These are phyloP conservation scores for Polypterus bichir DNA, from an alignment of 2,113 vertebrate genomes.

Conservation along the genomic window DNA sequence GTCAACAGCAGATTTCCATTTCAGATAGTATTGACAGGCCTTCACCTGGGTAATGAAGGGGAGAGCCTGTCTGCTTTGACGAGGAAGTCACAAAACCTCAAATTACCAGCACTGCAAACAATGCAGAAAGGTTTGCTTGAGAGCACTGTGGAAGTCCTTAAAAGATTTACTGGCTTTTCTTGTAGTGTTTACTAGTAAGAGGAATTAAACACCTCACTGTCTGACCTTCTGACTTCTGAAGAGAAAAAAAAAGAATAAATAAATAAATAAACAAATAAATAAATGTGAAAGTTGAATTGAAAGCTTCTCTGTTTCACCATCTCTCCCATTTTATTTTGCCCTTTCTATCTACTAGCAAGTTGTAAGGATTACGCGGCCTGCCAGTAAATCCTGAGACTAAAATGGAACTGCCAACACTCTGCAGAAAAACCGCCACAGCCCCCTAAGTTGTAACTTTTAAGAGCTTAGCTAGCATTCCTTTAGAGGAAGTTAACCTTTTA, in stretches of 20 bases:
- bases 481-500: too few species aligned
- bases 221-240: constrained; percentile 8
- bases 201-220: background rate
- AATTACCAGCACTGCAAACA: constrained; percentile 27
- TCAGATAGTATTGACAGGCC: constrained; percentile 52
- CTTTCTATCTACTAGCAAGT: too few species aligned
- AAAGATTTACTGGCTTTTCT: background rate
- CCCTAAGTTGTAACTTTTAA: too few species aligned
- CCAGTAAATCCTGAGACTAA: too few species aligned
- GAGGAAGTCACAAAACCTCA: constrained; percentile 44
- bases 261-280: background rate
- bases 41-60: constrained; percentile 50
- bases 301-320: too few species aligned
- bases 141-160: background rate
- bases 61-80: constrained; percentile 48
- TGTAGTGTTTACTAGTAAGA: background rate
- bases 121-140: background rate
- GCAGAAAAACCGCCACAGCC: too few species aligned
- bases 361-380: too few species aligned
- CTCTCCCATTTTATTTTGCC: too few species aligned
- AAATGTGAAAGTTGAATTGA: too few species aligned
- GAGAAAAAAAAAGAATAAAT: background rate
- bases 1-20: constrained; percentile 56
- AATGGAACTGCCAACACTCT: too few species aligned
- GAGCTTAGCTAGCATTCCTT: too few species aligned